Evolutionary conservation across 2,888 invertebrate species (phyloP), one percentile per base, ranked within the genome.

Genomic region (Synergus itoensis): DNA sequence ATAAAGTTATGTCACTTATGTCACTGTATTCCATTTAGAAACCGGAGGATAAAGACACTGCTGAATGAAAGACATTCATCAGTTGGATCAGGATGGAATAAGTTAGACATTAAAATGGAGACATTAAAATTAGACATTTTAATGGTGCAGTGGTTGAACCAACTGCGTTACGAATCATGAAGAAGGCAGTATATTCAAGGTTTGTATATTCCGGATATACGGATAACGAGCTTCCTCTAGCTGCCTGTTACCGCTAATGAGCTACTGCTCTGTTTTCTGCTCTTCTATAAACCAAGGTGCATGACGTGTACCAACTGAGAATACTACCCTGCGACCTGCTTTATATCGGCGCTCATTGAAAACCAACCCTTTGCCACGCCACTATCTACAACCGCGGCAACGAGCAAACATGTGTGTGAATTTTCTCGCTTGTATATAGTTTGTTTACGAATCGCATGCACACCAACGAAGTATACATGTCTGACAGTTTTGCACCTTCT

Each of bases 171-270:
- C 83, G 84, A 82, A 87, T 86, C 82, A 82, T 86, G 78, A 86
- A 86, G 84, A 79, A 84, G 84, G 77, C 82, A 80, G 82, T 86
- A 82, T 83, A 82, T 86, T 84, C 78, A 77, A 84, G 85, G 87
- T 85, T 87, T 88, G 89, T 89, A 87, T 89, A 89, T 88, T 87
- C 87, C 36, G 36, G 36, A 36, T 36, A 36, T 36, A 88, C 86
- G 88, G 89, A 89, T 90, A 60, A 76, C 76, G 76, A 76, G 48
- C 76, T 76, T 57, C 57, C 57, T 53, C 53, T 76, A 2, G 28
- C 48, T 57, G 48, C 36, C 41, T 21, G 76, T 89, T 90, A 90
- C 87, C 88, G 86, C 90, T 90, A 90, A 90, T 90, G 90, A 90
- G 89, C 90, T 89, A 81, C 89, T 87, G 87, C 88, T 88, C 88